Base-by-base conservation (phyloP, 2,888 invertebrate genomes). In the Caenorhabditis wallacei region DNA sequence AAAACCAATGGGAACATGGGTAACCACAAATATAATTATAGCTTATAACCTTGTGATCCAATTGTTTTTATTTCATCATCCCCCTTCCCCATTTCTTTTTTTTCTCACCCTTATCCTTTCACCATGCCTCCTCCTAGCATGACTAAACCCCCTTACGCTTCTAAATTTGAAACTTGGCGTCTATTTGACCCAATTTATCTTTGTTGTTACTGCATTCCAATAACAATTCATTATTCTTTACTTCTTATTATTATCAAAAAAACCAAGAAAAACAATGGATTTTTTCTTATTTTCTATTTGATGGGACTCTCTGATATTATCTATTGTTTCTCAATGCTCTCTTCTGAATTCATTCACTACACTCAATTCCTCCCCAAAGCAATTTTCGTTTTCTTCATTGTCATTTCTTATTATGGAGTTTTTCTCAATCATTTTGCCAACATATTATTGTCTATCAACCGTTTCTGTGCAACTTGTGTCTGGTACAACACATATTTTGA, bases 341-440 rank as follows among this genome's bases (percentile, higher is more conserved):
- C 43, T 22, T 68, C 66, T 7, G 68, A 68, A 22, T 54, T 71
- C 30, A 24, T 54, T 37, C 70, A 70, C 24, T 46, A 57, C 22
- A 71, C 68, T 26, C 53, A 51, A 16, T n/a, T 37, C n/a, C 43
- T 75, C 2, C 79, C 70, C 1, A 7, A 7, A 37, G 13, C 54
- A 22, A 37, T 74, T 10, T 68, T 76, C 37, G 54, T 63, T 16
- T n/a, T 54, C n/a, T 46, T 46, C 40, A 59, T 75, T 13, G 59
- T 66, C 2, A 24, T 37, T 35, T 51, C 53, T 2, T 79, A 78
- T 63, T 72, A 70, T 48, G 72, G 61, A 26, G 74, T 57, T n/a
- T 82, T 76, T n/a, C 68, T 76, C 76, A 76, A 76, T 22, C 46
- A 68, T 20, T 40, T 76, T 5, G 59, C 68, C 3, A 76, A 61